phyloP scores from a whole-genome alignment of 2,888 invertebrate species.

The Meghimatium bilineatum region DNA sequence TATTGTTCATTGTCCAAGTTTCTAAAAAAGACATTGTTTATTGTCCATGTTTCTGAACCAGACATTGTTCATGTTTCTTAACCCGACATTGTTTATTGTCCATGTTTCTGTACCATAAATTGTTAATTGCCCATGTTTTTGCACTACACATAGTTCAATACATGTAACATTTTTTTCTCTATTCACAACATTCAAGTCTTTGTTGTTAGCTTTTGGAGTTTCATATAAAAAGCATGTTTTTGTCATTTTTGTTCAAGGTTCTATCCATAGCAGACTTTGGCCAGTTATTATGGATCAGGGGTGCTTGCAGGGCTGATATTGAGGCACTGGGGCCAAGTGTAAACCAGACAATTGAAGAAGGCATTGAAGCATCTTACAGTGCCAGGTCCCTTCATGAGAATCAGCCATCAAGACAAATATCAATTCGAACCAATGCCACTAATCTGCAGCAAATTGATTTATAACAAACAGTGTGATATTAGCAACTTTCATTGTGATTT shows the following conservation, averaged over 20 bases:
- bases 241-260: background rate
- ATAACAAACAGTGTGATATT: background rate
- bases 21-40: too few relatives aligned
- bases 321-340: background rate
- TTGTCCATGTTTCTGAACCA: too few relatives aligned
- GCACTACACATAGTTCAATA: too few relatives aligned
- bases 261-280: constrained; percentile 14
- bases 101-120: too few relatives aligned
- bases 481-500: background rate
- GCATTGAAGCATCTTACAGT: background rate
- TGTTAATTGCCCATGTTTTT: too few relatives aligned
- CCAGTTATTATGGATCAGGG: background rate
- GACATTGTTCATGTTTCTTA: too few relatives aligned
- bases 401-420: background rate
- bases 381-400: constrained; percentile 6
- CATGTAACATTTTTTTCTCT: too few relatives aligned
- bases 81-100: too few relatives aligned
- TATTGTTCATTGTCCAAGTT: too few relatives aligned
- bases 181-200: too few relatives aligned
- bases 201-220: too few relatives aligned
- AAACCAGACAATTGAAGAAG: constrained; percentile 9
- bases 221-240: background rate
- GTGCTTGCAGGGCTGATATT: background rate
- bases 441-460: background rate
- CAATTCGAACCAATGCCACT: background rate